Percentiles rank a stretch among this genome's conserved stretches.
Evolutionary conservation across 1,140 invertebrate species (phyloP).

Genomic region (Dufourea novaeangliae): DNA sequence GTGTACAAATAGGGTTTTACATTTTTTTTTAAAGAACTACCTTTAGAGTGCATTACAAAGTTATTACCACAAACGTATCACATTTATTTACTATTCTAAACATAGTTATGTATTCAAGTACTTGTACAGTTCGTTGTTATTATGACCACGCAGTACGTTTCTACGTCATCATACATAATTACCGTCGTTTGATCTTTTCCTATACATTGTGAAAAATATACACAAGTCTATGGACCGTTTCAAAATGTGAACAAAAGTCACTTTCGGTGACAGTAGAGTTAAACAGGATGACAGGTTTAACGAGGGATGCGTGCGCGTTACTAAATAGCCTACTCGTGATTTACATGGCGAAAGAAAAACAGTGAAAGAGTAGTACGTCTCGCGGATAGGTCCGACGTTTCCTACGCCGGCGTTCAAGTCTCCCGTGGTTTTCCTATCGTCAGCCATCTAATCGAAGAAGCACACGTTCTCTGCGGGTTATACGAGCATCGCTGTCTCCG

Average conservation of each 20-base stretch:
- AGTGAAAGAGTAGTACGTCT: constrained; percentile 9
- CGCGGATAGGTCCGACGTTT: constrained; percentile 3
- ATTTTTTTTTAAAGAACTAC: too few species aligned
- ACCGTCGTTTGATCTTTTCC: not conserved
- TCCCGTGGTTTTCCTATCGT: constrained; percentile 19
- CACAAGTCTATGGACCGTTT: not conserved
- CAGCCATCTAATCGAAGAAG: constrained; percentile 45
- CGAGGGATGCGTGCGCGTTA: not conserved
- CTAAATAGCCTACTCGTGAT: not conserved
- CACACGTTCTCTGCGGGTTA: constrained; percentile 37
- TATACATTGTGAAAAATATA: not conserved
- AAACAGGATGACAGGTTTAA: not conserved
- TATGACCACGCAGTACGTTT: too few species aligned
- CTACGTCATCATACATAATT: too few species aligned
- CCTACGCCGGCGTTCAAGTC: constrained; percentile 19
- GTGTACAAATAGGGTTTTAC: too few species aligned
- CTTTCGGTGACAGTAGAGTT: not conserved
- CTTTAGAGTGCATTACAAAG: too few species aligned
- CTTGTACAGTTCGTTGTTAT: too few species aligned
- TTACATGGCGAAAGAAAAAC: not conserved
- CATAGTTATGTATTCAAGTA: too few species aligned
- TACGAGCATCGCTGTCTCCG: constrained; percentile 48
- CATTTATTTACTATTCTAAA: too few species aligned
- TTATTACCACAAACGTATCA: too few species aligned
- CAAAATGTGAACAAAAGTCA: not conserved